Evolutionary conservation across 2,797 vertebrate species (phyloP).

Genomic region (Bradypodion ventrale): DNA sequence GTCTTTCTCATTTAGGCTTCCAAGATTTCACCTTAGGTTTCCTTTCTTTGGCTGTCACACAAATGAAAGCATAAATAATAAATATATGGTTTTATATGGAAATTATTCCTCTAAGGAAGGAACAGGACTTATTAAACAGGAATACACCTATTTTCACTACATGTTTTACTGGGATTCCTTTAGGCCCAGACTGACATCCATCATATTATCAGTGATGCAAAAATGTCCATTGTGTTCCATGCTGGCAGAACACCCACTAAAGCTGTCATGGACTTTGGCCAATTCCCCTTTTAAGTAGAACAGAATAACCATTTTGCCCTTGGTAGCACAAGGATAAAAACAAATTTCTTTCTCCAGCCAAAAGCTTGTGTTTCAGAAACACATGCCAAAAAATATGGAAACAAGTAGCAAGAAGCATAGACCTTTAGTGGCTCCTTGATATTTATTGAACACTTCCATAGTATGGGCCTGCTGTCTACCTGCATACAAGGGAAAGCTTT

Average conservation of each 20-base stretch:
- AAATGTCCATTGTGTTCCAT: slow-evolving; percentile 59
- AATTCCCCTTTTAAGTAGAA: slow-evolving; percentile 55
- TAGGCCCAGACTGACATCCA: slow-evolving; percentile 70
- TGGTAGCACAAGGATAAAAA: slow-evolving; percentile 61
- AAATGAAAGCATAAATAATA: slow-evolving; percentile 42
- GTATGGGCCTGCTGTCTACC: neutral
- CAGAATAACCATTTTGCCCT: slow-evolving; percentile 60
- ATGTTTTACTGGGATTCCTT: slow-evolving; percentile 55
- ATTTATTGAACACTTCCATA: neutral
- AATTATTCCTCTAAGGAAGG: slow-evolving; percentile 52
- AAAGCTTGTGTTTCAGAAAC: slow-evolving; percentile 50
- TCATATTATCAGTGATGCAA: slow-evolving; percentile 62
- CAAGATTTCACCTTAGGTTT: neutral
- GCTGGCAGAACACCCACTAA: slow-evolving; percentile 68
- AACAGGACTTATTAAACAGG: slow-evolving; percentile 53
- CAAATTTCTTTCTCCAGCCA: slow-evolving; percentile 51
- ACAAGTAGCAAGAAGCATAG: neutral
- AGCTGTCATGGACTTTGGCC: slow-evolving; percentile 63
- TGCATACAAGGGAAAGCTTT: neutral
- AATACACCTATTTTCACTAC: slow-evolving; percentile 58
- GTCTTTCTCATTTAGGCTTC: neutral
- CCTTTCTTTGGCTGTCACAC: slow-evolving; percentile 26
- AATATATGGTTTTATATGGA: neutral
- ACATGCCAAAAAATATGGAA: slow-evolving; percentile 30
- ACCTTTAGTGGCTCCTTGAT: neutral